Evolutionary conservation across 2,888 invertebrate species (phyloP).

Genomic region (Lacanobia oleracea): DNA sequence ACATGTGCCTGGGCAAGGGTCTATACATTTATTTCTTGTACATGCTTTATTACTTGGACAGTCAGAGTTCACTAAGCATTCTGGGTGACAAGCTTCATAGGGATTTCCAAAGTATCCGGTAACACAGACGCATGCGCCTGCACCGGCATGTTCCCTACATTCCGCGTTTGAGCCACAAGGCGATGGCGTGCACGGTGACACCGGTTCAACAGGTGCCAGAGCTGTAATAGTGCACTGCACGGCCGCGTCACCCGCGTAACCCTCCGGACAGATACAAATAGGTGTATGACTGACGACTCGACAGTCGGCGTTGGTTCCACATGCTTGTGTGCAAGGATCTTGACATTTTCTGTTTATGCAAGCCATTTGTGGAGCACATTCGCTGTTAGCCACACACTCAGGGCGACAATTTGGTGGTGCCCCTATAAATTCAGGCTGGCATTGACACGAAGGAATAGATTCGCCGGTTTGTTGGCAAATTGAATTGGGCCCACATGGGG

Average conservation of each 20-base stretch:
- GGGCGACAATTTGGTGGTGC: conserved; percentile 93
- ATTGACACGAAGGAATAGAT: conserved; percentile 92
- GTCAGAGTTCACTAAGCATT: conserved; percentile 93
- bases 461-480: conserved; percentile 91
- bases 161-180: conserved; percentile 92
- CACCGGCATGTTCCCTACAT: conserved; percentile 90
- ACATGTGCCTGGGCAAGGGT: conserved; percentile 95
- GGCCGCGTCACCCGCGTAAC: conserved; percentile 94
- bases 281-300: conserved; percentile 94
- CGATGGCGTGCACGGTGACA: conserved; percentile 91
- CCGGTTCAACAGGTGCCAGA: conserved; percentile 72
- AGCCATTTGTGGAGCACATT: conserved; percentile 92
- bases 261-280: conserved; percentile 92
- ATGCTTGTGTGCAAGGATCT: conserved; percentile 94
- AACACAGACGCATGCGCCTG: conserved; percentile 93
- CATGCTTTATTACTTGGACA: conserved; percentile 93
- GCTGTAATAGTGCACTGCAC: conserved; percentile 89
- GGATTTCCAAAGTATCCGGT: conserved; percentile 94
- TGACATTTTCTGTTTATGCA: conserved; percentile 95
- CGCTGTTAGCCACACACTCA: conserved; percentile 93
- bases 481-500: conserved; percentile 94
- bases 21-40: conserved; percentile 93
- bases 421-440: conserved; percentile 92
- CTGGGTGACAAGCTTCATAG: conserved; percentile 94
- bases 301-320: conserved; percentile 94